These are phyloP conservation scores for Tetragnatha versicolor DNA, from an alignment of 1,140 invertebrate species.

Conservation along the genomic window DNA sequence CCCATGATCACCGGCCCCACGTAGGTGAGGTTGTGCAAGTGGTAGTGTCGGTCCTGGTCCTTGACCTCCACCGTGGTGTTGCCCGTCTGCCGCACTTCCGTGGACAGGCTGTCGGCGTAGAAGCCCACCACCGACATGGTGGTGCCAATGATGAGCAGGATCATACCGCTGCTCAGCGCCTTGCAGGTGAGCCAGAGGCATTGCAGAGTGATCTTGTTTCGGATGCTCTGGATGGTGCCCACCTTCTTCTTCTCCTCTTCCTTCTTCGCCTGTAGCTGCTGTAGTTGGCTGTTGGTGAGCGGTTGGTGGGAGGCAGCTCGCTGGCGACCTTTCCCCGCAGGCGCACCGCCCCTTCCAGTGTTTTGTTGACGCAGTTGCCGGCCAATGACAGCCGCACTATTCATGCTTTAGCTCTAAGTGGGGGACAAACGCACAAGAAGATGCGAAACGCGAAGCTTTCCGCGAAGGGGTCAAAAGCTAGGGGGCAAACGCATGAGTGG, in stretches of 20 bases:
- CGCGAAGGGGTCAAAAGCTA: neutral
- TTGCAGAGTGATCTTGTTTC: constrained; percentile 56
- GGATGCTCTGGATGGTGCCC: constrained; percentile 41
- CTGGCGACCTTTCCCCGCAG: constrained; percentile 56
- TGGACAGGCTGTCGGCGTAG: constrained; percentile 77
- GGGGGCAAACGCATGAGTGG: neutral
- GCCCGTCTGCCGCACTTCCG: constrained; percentile 80
- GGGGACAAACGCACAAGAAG: neutral
- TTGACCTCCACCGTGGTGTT: constrained; percentile 76
- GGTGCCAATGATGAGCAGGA: constrained; percentile 83
- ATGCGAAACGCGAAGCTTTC: neutral
- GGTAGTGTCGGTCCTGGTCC: constrained; percentile 60
- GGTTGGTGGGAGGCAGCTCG: constrained; percentile 57
- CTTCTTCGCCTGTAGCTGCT: constrained; percentile 44
- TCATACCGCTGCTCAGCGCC: constrained; percentile 80
- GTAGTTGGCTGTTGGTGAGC: constrained; percentile 46
- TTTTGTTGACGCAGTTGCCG: constrained; percentile 60
- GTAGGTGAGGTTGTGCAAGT: constrained; percentile 88
- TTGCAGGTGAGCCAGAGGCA: constrained; percentile 91
- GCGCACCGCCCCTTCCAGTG: constrained; percentile 57
- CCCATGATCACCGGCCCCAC: constrained; percentile 93
- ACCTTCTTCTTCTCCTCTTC: constrained; percentile 43
- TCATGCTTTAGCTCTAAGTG: constrained; percentile 49
- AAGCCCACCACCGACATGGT: constrained; percentile 87
- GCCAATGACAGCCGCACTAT: constrained; percentile 60